Base-by-base conservation (phyloP, 2,888 invertebrate genomes). In the Embidobia sp. region DNA sequence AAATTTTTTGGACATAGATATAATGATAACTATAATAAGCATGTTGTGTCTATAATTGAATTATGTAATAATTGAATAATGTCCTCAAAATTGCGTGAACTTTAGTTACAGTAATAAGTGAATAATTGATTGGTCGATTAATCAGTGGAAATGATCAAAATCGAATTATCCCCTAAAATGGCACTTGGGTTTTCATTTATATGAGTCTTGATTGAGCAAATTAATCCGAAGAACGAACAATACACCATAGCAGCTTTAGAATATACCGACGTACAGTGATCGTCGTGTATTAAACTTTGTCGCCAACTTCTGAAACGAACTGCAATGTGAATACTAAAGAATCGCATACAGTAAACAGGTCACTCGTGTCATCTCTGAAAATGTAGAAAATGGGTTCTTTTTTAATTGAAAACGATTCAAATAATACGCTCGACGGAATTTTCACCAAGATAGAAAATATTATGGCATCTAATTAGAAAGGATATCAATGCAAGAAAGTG, bases 221-320 rank as follows among this genome's bases (percentile, higher is more conserved):
- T 66, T 66, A 64, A 64, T 64, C 64, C 42, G 55, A 51, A 64
- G 44, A 64, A 72, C 46, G 67, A 63, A 67, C 75, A 74, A 37
- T 37, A 66, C 49, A 49, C 51, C 66, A 53, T 77, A 69, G 73
- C 76, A 76, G 75, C 46, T 57, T 63, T 26, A 37, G 10, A 63
- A 31, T 55, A 19, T 44, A 59, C 33, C 48, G 33, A 70, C 44
- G 18, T 19, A 42, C n/a, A 48, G 16, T 51, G 55, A 64, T 49
- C 27, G 6, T 15, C n/a, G 11, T 40, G 7, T 49, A 22, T 37
- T 63, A 63, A 63, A 51, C 19, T 19, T 63, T 5, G 27, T 18
- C 3, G 26, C 13, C 46, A 55, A 53, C 26, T 53, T 46, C 48
- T 48, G 46, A 33, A 46, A 55, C 29, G 4, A 46, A 42, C 33